Conservation (phyloP, 2,797 vertebrate genomes). For the Ispidina lecontei region DNA sequence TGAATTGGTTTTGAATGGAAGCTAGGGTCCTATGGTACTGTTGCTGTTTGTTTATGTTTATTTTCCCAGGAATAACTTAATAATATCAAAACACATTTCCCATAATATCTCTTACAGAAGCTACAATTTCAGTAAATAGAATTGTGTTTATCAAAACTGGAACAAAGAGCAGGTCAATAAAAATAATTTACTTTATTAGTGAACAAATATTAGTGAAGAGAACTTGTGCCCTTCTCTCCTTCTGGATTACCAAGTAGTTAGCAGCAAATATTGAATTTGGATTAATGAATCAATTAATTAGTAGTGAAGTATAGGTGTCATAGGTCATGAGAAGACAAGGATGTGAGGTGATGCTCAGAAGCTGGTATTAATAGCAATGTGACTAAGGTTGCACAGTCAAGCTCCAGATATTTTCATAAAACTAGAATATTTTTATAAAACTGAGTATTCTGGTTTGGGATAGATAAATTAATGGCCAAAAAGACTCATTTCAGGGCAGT, state of each 20-base stretch:
- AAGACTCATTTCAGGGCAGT: not conserved
- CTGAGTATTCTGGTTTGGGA: not conserved
- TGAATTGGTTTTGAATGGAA: not conserved
- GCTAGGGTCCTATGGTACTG: rapidly evolving
- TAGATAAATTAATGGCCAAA: not conserved
- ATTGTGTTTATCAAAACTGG: not conserved
- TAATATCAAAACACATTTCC: not conserved
- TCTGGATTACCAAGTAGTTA: not conserved
- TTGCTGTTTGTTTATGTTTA: not conserved
- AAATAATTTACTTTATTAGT: not conserved
- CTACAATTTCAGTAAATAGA: not conserved
- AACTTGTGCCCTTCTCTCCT: not conserved
- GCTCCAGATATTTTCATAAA: not conserved
- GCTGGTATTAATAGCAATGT: not conserved
- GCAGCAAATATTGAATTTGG: not conserved
- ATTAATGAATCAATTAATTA: not conserved
- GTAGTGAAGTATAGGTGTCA: not conserved
- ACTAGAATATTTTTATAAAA: not conserved
- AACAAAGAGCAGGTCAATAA: not conserved
- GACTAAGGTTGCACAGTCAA: not conserved
- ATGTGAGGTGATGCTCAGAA: not conserved
- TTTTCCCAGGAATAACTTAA: not conserved
- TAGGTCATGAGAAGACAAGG: not conserved
- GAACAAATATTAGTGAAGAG: not conserved
- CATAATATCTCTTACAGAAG: not conserved